Percentiles rank a stretch among this genome's conserved stretches.
Evolutionary conservation across 2,113 vertebrate genomes (phyloP).

Genomic region (Corydoras sp.): DNA sequence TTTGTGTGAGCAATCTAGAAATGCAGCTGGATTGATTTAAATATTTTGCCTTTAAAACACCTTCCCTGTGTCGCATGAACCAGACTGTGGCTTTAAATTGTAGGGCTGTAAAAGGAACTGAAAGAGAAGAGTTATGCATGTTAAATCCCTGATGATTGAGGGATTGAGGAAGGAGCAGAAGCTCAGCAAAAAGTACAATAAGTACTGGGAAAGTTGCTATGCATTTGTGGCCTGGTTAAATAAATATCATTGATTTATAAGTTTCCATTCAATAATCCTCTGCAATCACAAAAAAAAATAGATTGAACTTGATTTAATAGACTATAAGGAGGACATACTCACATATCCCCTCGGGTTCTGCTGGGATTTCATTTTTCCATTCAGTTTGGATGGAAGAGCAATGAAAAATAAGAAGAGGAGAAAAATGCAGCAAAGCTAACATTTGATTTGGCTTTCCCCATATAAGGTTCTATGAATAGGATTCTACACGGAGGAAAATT

Average conservation of each 20-base stretch:
- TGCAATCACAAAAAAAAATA: not conserved
- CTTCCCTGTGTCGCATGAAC: not conserved
- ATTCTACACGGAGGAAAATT: not conserved
- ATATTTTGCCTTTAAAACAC: not conserved
- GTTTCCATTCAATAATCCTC: not conserved
- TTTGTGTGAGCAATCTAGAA: not conserved
- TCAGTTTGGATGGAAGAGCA: not conserved
- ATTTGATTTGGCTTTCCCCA: not conserved
- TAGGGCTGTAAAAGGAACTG: not conserved
- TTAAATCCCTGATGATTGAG: conserved; percentile 23
- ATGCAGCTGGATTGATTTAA: not conserved
- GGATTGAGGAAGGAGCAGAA: conserved; percentile 5
- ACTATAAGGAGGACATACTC: not conserved
- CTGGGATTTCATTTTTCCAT: conserved; percentile 9
- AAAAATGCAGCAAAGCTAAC: not conserved
- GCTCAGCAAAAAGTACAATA: conserved; percentile 24
- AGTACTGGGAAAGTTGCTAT: not conserved
- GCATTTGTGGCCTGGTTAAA: conserved; percentile 33
- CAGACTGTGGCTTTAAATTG: conserved; percentile 10
- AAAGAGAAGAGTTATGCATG: conserved; percentile 1
- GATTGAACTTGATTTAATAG: not conserved
- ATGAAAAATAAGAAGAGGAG: not conserved
- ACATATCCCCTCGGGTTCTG: not conserved
- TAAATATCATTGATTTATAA: not conserved
- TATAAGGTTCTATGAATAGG: not conserved